A percentile compares a stretch with the other conserved stretches of the same genome.
Conservation (phyloP, 2,113 vertebrate species). For the Maylandia zebra region DNA sequence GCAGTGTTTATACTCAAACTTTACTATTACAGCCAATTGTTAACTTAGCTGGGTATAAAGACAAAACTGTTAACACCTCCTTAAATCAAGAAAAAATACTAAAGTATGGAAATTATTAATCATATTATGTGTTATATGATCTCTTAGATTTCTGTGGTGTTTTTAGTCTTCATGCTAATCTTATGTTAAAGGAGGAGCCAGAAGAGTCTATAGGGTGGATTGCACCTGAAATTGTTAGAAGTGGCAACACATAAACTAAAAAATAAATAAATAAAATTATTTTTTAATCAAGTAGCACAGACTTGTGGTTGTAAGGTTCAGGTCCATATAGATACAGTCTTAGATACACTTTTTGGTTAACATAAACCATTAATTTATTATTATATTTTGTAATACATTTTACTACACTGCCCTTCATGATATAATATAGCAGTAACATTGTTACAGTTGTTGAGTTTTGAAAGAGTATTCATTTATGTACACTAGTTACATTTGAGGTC, state of each 20-base stretch:
- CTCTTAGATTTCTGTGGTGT: not conserved
- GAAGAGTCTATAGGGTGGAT: not conserved
- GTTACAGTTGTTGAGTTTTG: not conserved
- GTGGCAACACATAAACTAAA: not conserved
- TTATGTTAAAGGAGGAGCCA: not conserved
- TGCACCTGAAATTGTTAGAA: not conserved
- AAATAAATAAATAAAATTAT: not conserved
- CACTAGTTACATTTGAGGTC: not conserved
- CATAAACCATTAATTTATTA: not conserved
- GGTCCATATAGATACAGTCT: not conserved
- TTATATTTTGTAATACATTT: not conserved
- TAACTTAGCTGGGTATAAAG: not conserved
- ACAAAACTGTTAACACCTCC: not conserved
- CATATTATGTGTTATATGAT: not conserved
- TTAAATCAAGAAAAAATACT: not conserved
- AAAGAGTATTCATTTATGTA: not conserved
- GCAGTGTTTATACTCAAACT: not conserved
- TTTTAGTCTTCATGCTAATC: not conserved
- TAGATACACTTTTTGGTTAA: not conserved
- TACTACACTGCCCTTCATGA: not conserved
- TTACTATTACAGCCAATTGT: not conserved
- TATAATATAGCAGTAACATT: not conserved
- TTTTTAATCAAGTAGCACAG: not conserved
- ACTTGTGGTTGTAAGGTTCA: not conserved
- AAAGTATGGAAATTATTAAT: not conserved